A percentile compares a stretch with the other conserved stretches of the same genome.
Conservation (phyloP, 2,113 vertebrate genomes). For the Glaucomys volans region DNA sequence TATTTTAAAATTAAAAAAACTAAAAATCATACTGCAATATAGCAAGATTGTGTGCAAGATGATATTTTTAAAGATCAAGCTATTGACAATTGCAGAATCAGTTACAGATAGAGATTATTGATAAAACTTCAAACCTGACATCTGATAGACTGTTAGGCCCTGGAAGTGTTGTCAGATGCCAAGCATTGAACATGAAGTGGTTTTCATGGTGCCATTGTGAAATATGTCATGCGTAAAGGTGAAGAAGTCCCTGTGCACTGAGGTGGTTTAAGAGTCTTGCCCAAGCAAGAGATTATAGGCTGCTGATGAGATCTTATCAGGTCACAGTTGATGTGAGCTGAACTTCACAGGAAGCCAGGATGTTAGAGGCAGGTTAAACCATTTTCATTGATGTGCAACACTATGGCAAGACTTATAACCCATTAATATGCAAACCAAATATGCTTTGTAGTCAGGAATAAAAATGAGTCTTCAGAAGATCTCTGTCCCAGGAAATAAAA, state of each 20-base stretch:
- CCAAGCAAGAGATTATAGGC: background rate
- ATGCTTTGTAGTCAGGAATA: background rate
- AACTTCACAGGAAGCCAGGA: conserved; percentile 12
- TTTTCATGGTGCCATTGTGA: conserved; percentile 13
- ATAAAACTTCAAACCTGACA: conserved; percentile 40
- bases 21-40: background rate
- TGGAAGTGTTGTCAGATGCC: background rate
- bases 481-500: background rate
- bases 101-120: background rate
- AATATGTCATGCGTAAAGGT: conserved; percentile 23
- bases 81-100: conserved; percentile 64
- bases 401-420: background rate
- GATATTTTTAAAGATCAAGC: conserved; percentile 67
- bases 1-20: conserved; percentile 54
- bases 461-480: background rate
- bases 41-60: conserved; percentile 59
- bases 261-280: background rate
- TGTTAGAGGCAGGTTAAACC: background rate
- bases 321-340: background rate
- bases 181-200: conserved; percentile 57
- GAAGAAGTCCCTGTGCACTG: background rate
- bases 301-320: conserved; percentile 21
- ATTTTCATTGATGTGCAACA: background rate
- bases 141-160: conserved; percentile 66
- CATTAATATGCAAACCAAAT: background rate